phyloP scores from a whole-genome alignment of 2,113 vertebrate genomes.

The Hypocryptadius cinnamomeus region DNA sequence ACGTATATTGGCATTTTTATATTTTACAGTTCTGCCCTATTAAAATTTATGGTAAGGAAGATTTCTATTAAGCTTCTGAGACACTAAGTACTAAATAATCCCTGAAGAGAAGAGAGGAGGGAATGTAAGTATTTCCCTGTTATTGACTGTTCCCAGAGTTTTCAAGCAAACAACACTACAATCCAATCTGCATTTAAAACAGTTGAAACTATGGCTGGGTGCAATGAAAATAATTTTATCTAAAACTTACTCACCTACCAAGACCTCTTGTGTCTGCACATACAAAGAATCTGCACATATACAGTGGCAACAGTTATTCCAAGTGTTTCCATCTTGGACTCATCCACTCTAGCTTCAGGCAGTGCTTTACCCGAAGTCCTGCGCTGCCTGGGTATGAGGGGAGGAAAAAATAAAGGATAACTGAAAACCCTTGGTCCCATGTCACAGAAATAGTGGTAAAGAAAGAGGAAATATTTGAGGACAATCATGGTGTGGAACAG shows the following conservation, averaged over 20 bases:
- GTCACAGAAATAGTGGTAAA: neutral
- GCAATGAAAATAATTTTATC: neutral
- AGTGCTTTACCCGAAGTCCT: neutral
- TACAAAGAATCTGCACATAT: neutral
- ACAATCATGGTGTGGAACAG: neutral
- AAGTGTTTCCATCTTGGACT: neutral
- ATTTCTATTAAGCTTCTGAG: constrained; percentile 30
- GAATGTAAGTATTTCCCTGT: neutral
- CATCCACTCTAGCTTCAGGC: neutral
- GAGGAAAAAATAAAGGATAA: neutral
- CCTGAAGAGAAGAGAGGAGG: neutral
- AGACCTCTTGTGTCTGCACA: neutral
- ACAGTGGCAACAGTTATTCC: neutral
- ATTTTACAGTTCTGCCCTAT: neutral
- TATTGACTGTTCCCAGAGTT: neutral
- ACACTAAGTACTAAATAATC: neutral
- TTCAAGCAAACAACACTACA: neutral
- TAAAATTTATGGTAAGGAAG: constrained; percentile 45
- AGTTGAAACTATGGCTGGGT: neutral
- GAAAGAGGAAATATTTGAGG: neutral
- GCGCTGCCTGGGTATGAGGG: neutral
- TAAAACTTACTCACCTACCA: neutral
- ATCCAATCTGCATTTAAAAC: neutral
- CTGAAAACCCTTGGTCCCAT: too few relatives aligned
- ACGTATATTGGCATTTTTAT: constrained; percentile 32